Evolutionary conservation across 2,888 invertebrate species (phyloP).

Genomic region (Volucella inflata): DNA sequence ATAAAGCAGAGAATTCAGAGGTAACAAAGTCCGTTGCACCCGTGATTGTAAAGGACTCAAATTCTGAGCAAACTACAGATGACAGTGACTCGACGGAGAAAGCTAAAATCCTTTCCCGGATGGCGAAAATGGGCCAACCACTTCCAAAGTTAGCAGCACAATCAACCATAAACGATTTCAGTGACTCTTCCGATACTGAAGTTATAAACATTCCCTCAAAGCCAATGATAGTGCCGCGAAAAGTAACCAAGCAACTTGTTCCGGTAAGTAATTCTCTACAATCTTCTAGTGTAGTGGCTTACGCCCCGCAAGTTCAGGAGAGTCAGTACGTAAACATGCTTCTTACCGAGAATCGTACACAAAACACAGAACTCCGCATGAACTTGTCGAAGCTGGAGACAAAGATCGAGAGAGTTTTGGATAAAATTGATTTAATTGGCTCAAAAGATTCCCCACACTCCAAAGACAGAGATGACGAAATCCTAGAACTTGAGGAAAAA

Average conservation of each 20-base stretch:
- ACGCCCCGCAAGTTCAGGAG: slow-evolving; percentile 75
- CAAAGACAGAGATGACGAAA: slow-evolving; percentile 78
- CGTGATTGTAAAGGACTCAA: background rate
- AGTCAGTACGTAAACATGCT: slow-evolving; percentile 85
- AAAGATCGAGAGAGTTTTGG: slow-evolving; percentile 87
- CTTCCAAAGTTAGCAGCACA: slow-evolving; percentile 82
- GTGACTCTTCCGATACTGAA: slow-evolving; percentile 84
- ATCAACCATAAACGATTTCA: slow-evolving; percentile 79
- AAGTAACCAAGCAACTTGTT: slow-evolving; percentile 53
- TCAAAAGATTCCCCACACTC: slow-evolving; percentile 17
- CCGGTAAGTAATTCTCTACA: slow-evolving; percentile 26
- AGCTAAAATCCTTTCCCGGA: slow-evolving; percentile 83
- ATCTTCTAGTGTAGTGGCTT: slow-evolving; percentile 51
- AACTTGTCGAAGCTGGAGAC: slow-evolving; percentile 87
- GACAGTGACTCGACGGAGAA: slow-evolving; percentile 40
- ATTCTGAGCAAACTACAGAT: background rate
- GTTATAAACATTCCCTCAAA: slow-evolving; percentile 72
- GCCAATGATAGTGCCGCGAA: slow-evolving; percentile 72
- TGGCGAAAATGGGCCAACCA: slow-evolving; percentile 85
- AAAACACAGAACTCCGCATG: slow-evolving; percentile 88
- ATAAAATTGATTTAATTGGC: slow-evolving; percentile 83
- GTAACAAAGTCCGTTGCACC: too few relatives aligned
- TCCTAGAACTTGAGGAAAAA: slow-evolving; percentile 82
- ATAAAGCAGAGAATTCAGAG: slow-evolving; percentile 40
- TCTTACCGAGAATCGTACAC: slow-evolving; percentile 86